phyloP scores from a whole-genome alignment of 1,140 invertebrate species.

The Pemphigus obesinymphae region DNA sequence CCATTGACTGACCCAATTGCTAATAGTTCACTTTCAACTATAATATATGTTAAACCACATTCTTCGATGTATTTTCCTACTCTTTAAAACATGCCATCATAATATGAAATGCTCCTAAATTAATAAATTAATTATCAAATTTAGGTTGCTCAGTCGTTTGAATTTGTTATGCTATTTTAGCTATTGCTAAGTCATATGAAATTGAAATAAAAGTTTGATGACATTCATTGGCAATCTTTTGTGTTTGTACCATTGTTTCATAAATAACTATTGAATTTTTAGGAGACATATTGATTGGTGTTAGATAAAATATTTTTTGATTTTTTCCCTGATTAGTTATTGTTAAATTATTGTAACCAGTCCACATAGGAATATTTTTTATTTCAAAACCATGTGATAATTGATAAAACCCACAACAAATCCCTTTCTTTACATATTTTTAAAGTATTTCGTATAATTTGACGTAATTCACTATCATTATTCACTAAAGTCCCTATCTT shows the following conservation, averaged over 20 bases:
- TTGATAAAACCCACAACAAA: not conserved
- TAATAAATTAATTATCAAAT: conserved; percentile 53
- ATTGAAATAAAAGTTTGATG: conserved; percentile 49
- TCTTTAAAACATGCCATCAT: conserved; percentile 54
- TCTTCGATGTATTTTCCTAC: conserved; percentile 53
- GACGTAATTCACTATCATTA: not conserved
- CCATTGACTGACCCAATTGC: conserved; percentile 52
- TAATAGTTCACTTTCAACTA: conserved; percentile 51
- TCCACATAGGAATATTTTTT: conserved; percentile 48
- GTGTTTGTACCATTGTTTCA: conserved; percentile 50
- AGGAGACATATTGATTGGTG: conserved; percentile 50
- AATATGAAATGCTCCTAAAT: conserved; percentile 54
- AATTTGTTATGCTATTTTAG: conserved; percentile 52
- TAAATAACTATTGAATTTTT: conserved; percentile 48
- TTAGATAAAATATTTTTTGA: conserved; percentile 47
- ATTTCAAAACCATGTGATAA: conserved; percentile 27
- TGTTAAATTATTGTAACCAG: conserved; percentile 47
- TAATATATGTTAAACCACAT: conserved; percentile 51
- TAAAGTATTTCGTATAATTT: not conserved
- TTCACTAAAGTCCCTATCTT: conserved; percentile 41
- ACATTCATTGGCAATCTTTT: conserved; percentile 47
- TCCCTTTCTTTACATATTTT: not conserved
- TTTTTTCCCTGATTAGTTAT: conserved; percentile 43
- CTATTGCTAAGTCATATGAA: conserved; percentile 51
- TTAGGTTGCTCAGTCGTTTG: conserved; percentile 47